phyloP scores from a whole-genome alignment of 1,140 invertebrate genomes.

The Zophobas atratus region DNA sequence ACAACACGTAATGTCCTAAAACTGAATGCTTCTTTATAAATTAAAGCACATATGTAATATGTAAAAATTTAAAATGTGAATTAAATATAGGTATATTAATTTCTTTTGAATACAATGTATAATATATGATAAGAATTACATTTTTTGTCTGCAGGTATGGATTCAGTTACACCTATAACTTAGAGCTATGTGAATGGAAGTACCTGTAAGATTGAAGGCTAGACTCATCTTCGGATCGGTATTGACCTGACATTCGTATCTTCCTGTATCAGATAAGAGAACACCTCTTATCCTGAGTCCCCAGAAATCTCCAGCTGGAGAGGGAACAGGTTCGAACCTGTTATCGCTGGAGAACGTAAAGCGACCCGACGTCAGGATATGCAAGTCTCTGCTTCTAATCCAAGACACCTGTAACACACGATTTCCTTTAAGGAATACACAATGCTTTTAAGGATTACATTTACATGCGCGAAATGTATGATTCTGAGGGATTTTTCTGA shows the following conservation, averaged over 20 bases:
- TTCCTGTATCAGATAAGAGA: slow-evolving; percentile 76
- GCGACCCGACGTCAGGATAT: slow-evolving; percentile 81
- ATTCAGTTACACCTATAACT: background rate
- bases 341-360: slow-evolving; percentile 81
- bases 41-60: too few relatives aligned
- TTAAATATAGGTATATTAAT: too few relatives aligned
- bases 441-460: slow-evolving; percentile 37
- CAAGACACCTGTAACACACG: slow-evolving; percentile 79
- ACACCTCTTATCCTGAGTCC: slow-evolving; percentile 79
- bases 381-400: slow-evolving; percentile 81
- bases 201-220: slow-evolving; percentile 74
- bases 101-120: too few relatives aligned
- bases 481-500: slow-evolving; percentile 7
- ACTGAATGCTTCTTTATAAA: too few relatives aligned
- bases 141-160: background rate
- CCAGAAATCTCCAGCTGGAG: slow-evolving; percentile 73
- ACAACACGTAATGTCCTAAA: too few relatives aligned
- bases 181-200: background rate
- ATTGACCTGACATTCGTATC: slow-evolving; percentile 87
- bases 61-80: too few relatives aligned
- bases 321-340: slow-evolving; percentile 75
- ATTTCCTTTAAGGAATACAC: slow-evolving; percentile 14
- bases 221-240: slow-evolving; percentile 85
- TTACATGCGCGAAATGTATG: slow-evolving; percentile 30
- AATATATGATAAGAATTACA: background rate